These are phyloP conservation scores for Leptinotarsa juncta DNA, from an alignment of 2,888 invertebrate genomes.

Conservation along the genomic window DNA sequence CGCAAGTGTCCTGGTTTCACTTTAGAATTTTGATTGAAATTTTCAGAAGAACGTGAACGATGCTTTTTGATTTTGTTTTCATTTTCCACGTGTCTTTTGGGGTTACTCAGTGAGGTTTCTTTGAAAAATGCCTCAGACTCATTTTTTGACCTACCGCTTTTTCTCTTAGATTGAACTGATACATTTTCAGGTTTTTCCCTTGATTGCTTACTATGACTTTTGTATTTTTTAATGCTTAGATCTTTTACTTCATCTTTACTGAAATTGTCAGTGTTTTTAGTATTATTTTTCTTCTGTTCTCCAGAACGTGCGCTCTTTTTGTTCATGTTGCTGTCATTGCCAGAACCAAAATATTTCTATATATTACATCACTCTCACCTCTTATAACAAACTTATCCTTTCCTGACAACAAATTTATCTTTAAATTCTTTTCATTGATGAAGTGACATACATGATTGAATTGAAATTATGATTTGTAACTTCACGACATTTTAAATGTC, in stretches of 20 bases:
- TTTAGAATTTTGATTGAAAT: constrained; percentile 16
- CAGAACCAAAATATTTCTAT: constrained; percentile 25
- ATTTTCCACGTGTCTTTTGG: constrained; percentile 25
- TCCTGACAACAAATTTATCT: constrained; percentile 22
- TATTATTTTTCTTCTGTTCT: constrained; percentile 7
- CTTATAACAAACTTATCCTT: background rate
- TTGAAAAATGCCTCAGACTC: constrained; percentile 2
- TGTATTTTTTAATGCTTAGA: background rate
- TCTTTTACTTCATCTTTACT: background rate
- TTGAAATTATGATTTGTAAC: too few species aligned
- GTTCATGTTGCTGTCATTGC: background rate
- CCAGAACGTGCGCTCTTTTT: background rate
- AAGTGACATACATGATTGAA: background rate
- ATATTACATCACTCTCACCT: constrained; percentile 22
- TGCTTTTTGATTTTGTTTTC: background rate
- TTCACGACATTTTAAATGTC: too few species aligned
- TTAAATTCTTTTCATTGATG: background rate
- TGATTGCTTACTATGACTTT: constrained; percentile 1
- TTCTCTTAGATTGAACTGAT: background rate
- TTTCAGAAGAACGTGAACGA: constrained; percentile 19
- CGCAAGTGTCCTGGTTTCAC: constrained; percentile 26
- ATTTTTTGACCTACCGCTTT: constrained; percentile 11
- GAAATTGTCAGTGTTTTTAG: constrained; percentile 14
- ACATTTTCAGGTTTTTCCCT: constrained; percentile 19
- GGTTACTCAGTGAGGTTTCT: constrained; percentile 21